A percentile compares a stretch with the other conserved stretches of the same genome.
Evolutionary conservation across 2,113 vertebrate genomes (phyloP).

Genomic region (Axis porcinus): DNA sequence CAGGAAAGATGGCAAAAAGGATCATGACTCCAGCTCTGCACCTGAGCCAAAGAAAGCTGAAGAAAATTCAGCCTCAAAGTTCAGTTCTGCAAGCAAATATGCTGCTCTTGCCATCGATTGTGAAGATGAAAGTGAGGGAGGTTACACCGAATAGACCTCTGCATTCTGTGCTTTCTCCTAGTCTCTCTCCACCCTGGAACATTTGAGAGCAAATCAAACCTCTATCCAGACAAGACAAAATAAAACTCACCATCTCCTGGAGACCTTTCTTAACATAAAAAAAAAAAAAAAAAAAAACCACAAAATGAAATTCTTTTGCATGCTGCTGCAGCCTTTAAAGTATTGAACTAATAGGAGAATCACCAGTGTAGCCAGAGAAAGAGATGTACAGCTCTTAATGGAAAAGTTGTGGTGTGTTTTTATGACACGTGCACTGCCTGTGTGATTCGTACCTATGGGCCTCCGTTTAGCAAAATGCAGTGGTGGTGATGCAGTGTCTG

Average conservation of each 20-base stretch:
- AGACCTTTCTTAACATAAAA: slow-evolving; percentile 75
- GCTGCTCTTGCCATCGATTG: slow-evolving; percentile 91
- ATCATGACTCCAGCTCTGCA: slow-evolving; percentile 87
- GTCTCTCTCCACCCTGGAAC: slow-evolving; percentile 72
- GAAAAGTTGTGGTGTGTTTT: slow-evolving; percentile 27
- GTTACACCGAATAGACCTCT: slow-evolving; percentile 80
- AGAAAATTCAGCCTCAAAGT: slow-evolving; percentile 88
- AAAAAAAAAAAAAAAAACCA: background rate
- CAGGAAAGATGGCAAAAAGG: slow-evolving; percentile 89
- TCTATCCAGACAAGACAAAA: slow-evolving; percentile 78
- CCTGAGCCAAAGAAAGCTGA: slow-evolving; percentile 93
- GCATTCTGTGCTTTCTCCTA: slow-evolving; percentile 63
- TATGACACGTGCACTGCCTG: slow-evolving; percentile 33
- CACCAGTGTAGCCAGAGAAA: slow-evolving; percentile 62
- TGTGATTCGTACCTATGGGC: slow-evolving; percentile 46
- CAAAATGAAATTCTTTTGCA: slow-evolving; percentile 76
- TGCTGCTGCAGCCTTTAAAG: slow-evolving; percentile 82
- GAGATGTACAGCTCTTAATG: slow-evolving; percentile 44
- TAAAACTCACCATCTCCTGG: slow-evolving; percentile 80
- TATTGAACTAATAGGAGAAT: slow-evolving; percentile 75
- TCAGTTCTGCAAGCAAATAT: slow-evolving; percentile 94
- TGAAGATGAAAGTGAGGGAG: slow-evolving; percentile 85
- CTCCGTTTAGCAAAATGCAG: slow-evolving; percentile 33
- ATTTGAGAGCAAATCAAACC: slow-evolving; percentile 73
- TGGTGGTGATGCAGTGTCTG: background rate